Percentiles rank a stretch among this genome's conserved stretches.
Evolutionary conservation across 2,797 vertebrate genomes (phyloP).

Genomic region (Sciurus vulgaris): DNA sequence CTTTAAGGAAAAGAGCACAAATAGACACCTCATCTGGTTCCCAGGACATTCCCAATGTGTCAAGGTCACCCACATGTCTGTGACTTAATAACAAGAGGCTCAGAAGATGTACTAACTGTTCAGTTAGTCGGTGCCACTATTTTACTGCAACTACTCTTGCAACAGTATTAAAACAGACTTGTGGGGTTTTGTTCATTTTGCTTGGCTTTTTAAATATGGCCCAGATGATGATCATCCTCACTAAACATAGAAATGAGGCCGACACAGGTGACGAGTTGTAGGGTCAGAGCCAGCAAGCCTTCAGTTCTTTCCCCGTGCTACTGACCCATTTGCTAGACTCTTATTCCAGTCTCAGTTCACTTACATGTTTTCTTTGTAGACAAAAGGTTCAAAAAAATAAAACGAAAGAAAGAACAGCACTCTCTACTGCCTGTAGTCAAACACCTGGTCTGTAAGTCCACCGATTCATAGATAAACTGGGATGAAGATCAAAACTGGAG

Average conservation of each 20-base stretch:
- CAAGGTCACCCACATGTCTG: background rate
- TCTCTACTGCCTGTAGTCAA: background rate
- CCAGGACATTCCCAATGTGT: background rate
- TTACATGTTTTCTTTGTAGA: conserved; percentile 12
- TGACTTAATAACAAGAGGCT: background rate
- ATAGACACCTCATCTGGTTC: background rate
- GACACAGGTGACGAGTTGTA: background rate
- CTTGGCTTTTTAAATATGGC: background rate
- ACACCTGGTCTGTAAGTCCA: conserved; percentile 32
- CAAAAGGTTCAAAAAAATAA: background rate
- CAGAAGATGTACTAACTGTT: background rate
- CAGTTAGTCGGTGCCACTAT: background rate
- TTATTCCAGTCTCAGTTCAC: background rate
- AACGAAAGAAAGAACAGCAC: background rate
- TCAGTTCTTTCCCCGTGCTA: background rate
- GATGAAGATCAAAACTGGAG: conserved; percentile 70
- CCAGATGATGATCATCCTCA: background rate
- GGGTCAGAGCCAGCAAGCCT: background rate
- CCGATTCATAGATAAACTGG: background rate
- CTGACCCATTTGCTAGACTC: background rate
- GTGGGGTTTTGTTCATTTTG: background rate
- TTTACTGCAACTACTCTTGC: background rate
- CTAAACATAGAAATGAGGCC: background rate
- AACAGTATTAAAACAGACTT: background rate
- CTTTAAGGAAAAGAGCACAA: background rate